Evolutionary conservation across 2,113 vertebrate genomes (phyloP), one percentile per base, ranked within the genome.

Genomic region (Serilophus lunatus): DNA sequence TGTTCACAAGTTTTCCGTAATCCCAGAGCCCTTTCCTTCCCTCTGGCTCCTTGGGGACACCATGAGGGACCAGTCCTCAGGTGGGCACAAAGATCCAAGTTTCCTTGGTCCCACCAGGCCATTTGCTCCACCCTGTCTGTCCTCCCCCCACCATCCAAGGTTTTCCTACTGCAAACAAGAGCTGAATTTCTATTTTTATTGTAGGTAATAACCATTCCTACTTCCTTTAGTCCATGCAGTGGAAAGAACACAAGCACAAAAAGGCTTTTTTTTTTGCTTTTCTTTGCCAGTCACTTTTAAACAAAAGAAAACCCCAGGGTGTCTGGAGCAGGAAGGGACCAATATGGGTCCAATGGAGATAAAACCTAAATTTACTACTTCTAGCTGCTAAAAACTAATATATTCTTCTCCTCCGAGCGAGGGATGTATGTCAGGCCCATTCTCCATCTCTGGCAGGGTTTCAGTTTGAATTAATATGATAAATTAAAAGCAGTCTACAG

Each of bases 391-490:
- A 74, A 87, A 59, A 47, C 65, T 24, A 64, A 89, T 61, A 31
- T 60, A 87, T 95, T 94, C 93, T 90, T 92, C 94, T 96, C 59
- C 91, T 95, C 78, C 69, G 96, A 64, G 61, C 66, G 57, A 91
- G 64, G 93, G 88, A 85, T 76, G 40, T 94, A 83, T 95, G 95
- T 97, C 96, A 97, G 88, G 82, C 86, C 91, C 64, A 29, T 91
- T 94, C 93, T 64, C 59, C 64, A 47, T 91, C 90, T 92, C 93
- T 97, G 96, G 96, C 97, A 97, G 93, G 64, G 87, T 68, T 97
- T 94, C 36, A 49, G 61, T 38, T 96, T 90, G 97, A 97, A 97
- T 98, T 92, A 96, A 87, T 92, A 76, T 94, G 96, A 92, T 61
- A 94, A 97, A 97, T 97, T 97, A 93, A 97, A 97, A 93, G 63